Conservation (phyloP, 2,113 vertebrate species). For the Oreochromis aureus region DNA sequence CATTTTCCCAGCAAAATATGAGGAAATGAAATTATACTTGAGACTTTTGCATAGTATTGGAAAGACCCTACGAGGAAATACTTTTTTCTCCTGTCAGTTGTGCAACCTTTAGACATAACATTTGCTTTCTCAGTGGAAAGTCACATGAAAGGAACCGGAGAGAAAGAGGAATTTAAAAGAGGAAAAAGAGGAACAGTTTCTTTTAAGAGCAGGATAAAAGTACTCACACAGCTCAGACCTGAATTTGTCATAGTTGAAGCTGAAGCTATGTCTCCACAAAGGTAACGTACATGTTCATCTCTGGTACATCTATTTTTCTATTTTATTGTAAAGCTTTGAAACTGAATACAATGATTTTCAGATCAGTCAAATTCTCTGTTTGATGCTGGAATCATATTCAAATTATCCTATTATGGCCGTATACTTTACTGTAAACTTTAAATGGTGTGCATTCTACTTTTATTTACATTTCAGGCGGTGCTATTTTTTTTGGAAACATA, state of each 20-base stretch:
- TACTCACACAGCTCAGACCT: background rate
- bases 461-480: background rate
- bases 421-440: background rate
- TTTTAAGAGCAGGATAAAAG: background rate
- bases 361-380: background rate
- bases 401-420: background rate
- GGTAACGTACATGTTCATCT: background rate
- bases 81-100: background rate
- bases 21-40: background rate
- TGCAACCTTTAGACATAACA: background rate
- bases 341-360: background rate
- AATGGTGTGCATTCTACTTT: background rate
- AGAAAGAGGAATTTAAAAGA: background rate
- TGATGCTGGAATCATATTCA: background rate
- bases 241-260: background rate
- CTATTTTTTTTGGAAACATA: background rate
- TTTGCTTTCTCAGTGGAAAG: background rate
- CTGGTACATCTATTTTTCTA: background rate
- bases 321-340: background rate
- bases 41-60: background rate
- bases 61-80: fast-evolving
- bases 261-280: background rate
- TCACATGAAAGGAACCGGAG: background rate
- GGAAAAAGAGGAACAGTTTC: background rate
- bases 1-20: background rate